A percentile compares a stretch with the other conserved stretches of the same genome.
phyloP scores from a whole-genome alignment of 2,113 vertebrate species.

The Ranitomeya imitator region DNA sequence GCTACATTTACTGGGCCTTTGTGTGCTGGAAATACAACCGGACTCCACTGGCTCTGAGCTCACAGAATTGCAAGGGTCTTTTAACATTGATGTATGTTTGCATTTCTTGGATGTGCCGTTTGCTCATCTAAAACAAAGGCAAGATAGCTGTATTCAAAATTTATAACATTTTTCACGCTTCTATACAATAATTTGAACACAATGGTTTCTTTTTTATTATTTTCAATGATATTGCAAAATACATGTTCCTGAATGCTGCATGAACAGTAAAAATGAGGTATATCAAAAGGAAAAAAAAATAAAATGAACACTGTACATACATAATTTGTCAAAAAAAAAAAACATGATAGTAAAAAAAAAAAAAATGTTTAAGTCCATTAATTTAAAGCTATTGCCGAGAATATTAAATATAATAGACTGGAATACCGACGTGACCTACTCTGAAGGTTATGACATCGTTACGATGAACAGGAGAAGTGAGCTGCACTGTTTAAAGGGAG shows the following conservation, averaged over 20 bases:
- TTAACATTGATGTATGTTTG: background rate
- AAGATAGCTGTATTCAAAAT: background rate
- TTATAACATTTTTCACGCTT: slow-evolving; percentile 36
- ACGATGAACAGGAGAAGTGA: background rate
- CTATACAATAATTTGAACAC: slow-evolving; percentile 56
- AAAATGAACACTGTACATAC: slow-evolving; percentile 54
- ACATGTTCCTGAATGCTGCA: slow-evolving; percentile 58
- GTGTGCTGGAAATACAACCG: background rate
- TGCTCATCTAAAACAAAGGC: background rate
- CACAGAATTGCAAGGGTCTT: background rate
- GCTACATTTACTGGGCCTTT: background rate
- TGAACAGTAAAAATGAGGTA: slow-evolving; percentile 59
- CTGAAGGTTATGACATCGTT: slow-evolving; percentile 14
- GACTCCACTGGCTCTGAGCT: background rate
- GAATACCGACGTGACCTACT: slow-evolving; percentile 42
- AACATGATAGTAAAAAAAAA: slow-evolving; percentile 34
- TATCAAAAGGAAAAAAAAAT: slow-evolving; percentile 47
- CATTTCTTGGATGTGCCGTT: background rate
- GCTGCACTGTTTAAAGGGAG: background rate
- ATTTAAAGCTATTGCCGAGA: slow-evolving; percentile 57
- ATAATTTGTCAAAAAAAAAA: slow-evolving; percentile 46
- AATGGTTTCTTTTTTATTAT: slow-evolving; percentile 65
- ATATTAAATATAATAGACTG: slow-evolving; percentile 34
- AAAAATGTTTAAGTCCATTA: slow-evolving; percentile 27
- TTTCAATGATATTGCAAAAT: slow-evolving; percentile 53